A percentile compares a stretch with the other conserved stretches of the same genome.
These are phyloP conservation scores for Phataginus tricuspis DNA, from an alignment of 2,797 vertebrate genomes.

Conservation along the genomic window DNA sequence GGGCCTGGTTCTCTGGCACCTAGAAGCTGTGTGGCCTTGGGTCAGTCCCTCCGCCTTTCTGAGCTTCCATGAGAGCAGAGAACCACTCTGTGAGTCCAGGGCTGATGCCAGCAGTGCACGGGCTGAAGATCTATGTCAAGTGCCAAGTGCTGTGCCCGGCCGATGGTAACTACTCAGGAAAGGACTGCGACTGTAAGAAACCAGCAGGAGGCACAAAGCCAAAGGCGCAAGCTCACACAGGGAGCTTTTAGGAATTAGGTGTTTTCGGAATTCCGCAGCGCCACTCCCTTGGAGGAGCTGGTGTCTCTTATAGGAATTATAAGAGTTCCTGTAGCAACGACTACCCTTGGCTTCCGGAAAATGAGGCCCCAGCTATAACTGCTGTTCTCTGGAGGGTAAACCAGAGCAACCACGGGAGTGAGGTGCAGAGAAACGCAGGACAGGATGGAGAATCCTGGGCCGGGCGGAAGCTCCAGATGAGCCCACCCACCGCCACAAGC, in stretches of 20 bases:
- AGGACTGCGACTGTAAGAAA: not conserved
- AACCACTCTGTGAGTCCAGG: fast-evolving
- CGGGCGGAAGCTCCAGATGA: not conserved
- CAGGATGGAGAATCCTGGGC: not conserved
- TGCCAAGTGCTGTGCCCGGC: not conserved
- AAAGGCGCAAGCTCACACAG: not conserved
- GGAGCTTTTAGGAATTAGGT: not conserved
- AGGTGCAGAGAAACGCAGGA: not conserved
- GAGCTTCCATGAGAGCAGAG: not conserved
- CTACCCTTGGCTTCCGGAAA: not conserved
- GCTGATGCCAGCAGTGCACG: fast-evolving
- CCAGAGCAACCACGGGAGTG: fast-evolving
- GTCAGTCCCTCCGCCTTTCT: not conserved
- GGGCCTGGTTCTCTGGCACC: not conserved
- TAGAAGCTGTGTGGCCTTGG: not conserved
- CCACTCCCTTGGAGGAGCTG: not conserved
- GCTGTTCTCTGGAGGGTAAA: not conserved
- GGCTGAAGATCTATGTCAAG: not conserved
- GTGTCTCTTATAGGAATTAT: not conserved
- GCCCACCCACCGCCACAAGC: not conserved
- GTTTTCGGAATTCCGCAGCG: not conserved
- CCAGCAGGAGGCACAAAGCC: not conserved
- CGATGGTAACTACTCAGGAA: not conserved
- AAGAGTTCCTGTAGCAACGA: not conserved
- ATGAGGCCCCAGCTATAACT: not conserved